Evolutionary conservation across 1,140 invertebrate species (phyloP), one percentile per base, ranked within the genome.

Genomic region (Ooceraea biroi): DNA sequence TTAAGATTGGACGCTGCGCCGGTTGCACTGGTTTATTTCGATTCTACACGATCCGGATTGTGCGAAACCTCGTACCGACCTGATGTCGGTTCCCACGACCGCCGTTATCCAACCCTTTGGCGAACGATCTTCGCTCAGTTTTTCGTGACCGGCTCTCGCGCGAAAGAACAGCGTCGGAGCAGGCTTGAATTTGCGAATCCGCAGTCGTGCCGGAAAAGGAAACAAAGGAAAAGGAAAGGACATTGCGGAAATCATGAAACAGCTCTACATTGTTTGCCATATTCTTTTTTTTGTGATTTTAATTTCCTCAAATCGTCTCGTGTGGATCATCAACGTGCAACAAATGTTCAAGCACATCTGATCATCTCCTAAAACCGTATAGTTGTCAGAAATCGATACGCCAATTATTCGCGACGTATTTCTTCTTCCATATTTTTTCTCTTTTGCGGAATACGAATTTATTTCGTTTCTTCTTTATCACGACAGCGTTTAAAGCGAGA

Each of bases 1-100:
- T 80, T 80, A 80, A 80, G 76, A 71, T 80, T 44, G 60, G 48
- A 66, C 36, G 63, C 48, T 80, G 57, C 50, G 36, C 22, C 65
- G 46, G n/a, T 80, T 22, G 50, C 50, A 50, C 50, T 36, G 44
- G 50, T 80, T 78, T 78, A 78, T 78, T 78, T 69, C 57, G 76
- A 71, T 80, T 80, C 36, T 80, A 57, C 65, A 80, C 76, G 65
- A 41, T 69, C 17, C 50, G 63, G 65, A 55, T 78, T 57, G 36
- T 68, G 50, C 65, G 65, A 71, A 41, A 66, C 3, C 50, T 69
- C 76, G 30, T 55, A 46, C 50, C 76, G 65, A 80, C 69, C 65
- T 46, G 57, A 69, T 50, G 36, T 80, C 50, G 50, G 36, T 80
- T 80, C 76, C 65, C 76, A 80, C 65, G 76, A 58, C 4, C 30